Percentiles rank a stretch among this genome's conserved stretches.
Evolutionary conservation across 2,113 vertebrate genomes (phyloP).

Genomic region (Heterotilapia buettikoferi): DNA sequence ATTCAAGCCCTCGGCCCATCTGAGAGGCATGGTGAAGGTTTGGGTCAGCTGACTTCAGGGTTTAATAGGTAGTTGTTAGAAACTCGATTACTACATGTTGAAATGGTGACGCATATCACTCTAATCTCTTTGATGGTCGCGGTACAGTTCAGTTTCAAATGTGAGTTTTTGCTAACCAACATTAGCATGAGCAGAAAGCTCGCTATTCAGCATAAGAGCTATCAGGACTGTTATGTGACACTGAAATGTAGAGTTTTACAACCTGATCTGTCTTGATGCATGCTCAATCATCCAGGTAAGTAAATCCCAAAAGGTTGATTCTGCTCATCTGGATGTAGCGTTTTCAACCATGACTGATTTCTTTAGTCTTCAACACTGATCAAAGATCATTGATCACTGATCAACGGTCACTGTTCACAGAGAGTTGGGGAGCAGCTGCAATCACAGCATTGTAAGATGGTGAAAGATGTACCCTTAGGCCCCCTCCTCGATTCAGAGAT

Average conservation of each 20-base stretch:
- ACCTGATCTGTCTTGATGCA: background rate
- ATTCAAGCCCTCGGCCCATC: background rate
- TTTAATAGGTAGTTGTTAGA: background rate
- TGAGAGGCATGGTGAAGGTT: background rate
- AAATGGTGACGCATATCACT: background rate
- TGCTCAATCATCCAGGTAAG: background rate
- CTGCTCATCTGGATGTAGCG: background rate
- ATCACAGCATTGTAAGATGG: background rate
- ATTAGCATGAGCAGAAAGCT: background rate
- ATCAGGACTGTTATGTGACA: background rate
- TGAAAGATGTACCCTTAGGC: too few species aligned
- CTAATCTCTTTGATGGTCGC: background rate
- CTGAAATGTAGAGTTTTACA: background rate
- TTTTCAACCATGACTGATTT: background rate
- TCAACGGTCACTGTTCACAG: background rate
- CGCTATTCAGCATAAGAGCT: background rate
- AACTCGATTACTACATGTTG: background rate
- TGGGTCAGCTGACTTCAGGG: background rate
- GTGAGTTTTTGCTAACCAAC: background rate
- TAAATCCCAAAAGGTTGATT: too few species aligned
- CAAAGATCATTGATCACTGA: background rate
- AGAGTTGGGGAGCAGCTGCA: background rate
- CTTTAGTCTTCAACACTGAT: background rate
- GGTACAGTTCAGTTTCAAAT: background rate
- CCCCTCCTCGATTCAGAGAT: too few species aligned